These are phyloP conservation scores for Colossoma macropomum DNA, from an alignment of 2,113 vertebrate genomes.

Conservation along the genomic window DNA sequence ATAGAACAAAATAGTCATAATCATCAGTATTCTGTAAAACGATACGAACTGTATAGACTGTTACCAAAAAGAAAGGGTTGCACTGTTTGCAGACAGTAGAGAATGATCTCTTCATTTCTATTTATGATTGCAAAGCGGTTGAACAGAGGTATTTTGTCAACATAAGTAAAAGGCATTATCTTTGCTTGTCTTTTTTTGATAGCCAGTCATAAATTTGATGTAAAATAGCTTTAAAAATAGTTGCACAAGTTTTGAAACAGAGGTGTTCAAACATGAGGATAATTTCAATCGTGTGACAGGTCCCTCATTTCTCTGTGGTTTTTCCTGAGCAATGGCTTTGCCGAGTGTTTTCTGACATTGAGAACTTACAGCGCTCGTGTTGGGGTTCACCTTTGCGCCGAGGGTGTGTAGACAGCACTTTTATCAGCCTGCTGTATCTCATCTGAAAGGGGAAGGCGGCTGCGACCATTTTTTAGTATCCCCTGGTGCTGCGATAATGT, in stretches of 20 bases:
- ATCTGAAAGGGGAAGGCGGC: neutral
- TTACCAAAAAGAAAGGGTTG: too few species aligned
- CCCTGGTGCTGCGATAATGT: conserved; percentile 36
- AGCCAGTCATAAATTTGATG: neutral
- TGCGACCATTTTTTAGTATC: conserved; percentile 33
- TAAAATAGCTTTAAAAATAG: neutral
- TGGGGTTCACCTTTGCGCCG: conserved; percentile 33
- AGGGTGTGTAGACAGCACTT: conserved; percentile 8
- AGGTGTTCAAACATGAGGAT: neutral
- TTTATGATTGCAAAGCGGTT: too few species aligned
- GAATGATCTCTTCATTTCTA: too few species aligned
- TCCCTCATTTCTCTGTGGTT: neutral
- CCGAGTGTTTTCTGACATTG: conserved; percentile 24
- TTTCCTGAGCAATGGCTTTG: conserved; percentile 23
- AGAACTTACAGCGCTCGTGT: conserved; percentile 20
- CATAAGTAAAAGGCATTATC: too few species aligned
- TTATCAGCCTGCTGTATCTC: conserved; percentile 37
- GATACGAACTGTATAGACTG: too few species aligned
- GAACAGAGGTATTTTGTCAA: too few species aligned
- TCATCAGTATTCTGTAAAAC: too few species aligned
- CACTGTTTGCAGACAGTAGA: too few species aligned
- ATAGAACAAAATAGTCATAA: too few species aligned
- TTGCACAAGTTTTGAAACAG: neutral
- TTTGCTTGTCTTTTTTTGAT: too few species aligned
- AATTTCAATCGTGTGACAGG: neutral